phyloP scores from a whole-genome alignment of 2,113 vertebrate genomes.

The Ictalurus furcatus region DNA sequence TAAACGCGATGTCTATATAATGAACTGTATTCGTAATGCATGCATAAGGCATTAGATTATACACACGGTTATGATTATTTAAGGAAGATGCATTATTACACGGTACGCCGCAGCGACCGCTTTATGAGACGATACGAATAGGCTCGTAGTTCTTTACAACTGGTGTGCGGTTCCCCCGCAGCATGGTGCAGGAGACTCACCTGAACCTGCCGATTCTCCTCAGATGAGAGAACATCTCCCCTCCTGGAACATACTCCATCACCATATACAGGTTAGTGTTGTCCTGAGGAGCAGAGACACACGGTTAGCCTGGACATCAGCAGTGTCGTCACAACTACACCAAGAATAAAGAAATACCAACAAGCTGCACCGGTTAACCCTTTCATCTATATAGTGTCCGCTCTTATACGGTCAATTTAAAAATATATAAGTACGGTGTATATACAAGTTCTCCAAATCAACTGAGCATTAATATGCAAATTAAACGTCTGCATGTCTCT shows the following conservation, averaged over 20 bases:
- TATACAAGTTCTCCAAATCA: too few relatives aligned
- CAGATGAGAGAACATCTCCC: constrained; percentile 93
- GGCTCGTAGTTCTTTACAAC: neutral
- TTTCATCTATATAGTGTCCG: neutral
- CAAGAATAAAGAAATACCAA: neutral
- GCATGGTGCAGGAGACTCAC: constrained; percentile 54
- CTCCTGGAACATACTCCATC: constrained; percentile 91
- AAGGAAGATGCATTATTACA: neutral
- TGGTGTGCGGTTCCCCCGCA: too few relatives aligned
- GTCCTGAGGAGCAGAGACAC: constrained; percentile 69
- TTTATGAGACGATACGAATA: neutral
- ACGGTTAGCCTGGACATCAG: neutral
- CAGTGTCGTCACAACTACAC: neutral
- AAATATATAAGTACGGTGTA: too few relatives aligned
- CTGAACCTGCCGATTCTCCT: constrained; percentile 91
- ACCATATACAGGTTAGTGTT: constrained; percentile 92
- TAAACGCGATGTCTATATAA: neutral
- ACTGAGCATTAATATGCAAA: too few relatives aligned
- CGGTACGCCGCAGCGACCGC: neutral
- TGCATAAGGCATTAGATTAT: neutral
- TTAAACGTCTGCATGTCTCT: too few relatives aligned
- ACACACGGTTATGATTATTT: neutral
- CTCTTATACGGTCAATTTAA: neutral
- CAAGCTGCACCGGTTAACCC: neutral
- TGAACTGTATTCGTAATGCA: neutral